phyloP scores from a whole-genome alignment of 2,888 invertebrate genomes.

The Amiota minor region DNA sequence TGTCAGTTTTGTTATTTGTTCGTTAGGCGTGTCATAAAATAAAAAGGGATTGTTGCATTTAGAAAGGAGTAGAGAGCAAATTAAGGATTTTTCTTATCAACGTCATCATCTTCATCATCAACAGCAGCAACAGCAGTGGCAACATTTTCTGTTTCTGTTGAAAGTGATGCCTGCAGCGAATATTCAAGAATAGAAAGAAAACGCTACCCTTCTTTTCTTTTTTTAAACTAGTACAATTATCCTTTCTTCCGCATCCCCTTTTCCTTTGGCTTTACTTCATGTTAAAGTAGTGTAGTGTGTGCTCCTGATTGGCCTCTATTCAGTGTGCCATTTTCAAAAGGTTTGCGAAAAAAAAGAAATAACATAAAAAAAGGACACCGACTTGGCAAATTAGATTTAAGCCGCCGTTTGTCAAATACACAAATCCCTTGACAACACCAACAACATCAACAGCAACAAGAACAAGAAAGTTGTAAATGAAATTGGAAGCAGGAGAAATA shows the following conservation, averaged over 20 bases:
- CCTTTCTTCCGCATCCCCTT: no score
- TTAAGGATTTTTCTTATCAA: background rate
- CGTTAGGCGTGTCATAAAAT: no score
- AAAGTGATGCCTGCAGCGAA: no score
- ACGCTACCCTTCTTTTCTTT: background rate
- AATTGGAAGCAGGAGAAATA: background rate
- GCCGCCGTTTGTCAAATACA: constrained; percentile 40
- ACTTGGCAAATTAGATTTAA: constrained; percentile 48
- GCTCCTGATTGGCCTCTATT: background rate
- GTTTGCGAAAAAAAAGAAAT: background rate
- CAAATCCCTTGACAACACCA: constrained; percentile 11
- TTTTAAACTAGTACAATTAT: background rate
- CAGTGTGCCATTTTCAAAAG: background rate
- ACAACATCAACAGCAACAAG: background rate
- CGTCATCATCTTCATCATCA: background rate
- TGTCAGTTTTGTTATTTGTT: background rate
- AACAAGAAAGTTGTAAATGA: background rate
- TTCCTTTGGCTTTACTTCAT: no score
- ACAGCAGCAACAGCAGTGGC: background rate
- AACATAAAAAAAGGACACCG: background rate
- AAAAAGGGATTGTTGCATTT: background rate
- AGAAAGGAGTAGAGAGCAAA: background rate
- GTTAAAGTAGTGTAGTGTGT: no score
- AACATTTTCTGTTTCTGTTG: no score
- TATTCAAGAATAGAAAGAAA: no score